A percentile compares a stretch with the other conserved stretches of the same genome.
These are phyloP conservation scores for Hydrochoerus hydrochaeris DNA, from an alignment of 2,113 vertebrate species.

Conservation along the genomic window DNA sequence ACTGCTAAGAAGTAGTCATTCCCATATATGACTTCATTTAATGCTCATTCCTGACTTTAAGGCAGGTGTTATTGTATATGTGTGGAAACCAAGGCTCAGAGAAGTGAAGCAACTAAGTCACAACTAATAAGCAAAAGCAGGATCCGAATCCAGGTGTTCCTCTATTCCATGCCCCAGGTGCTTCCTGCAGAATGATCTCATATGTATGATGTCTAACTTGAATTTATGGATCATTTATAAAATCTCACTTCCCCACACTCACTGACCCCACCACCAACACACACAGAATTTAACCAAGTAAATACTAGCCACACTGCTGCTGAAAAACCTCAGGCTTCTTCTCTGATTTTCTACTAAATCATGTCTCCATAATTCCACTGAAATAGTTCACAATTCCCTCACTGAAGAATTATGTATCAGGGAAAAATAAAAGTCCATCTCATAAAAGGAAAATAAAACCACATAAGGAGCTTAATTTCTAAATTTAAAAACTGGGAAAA, in stretches of 20 bases:
- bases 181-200: not conserved
- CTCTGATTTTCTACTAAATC: slow-evolving; percentile 21
- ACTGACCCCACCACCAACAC: not conserved
- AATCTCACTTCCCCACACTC: not conserved
- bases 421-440: not conserved
- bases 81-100: not conserved
- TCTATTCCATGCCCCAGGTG: not conserved
- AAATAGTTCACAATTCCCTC: slow-evolving; percentile 55
- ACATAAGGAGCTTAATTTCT: slow-evolving; percentile 42
- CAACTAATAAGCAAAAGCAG: not conserved
- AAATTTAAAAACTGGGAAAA: not conserved
- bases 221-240: slow-evolving; percentile 3
- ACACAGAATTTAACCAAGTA: not conserved
- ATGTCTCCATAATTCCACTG: not conserved
- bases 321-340: not conserved
- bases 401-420: not conserved
- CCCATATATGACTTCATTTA: not conserved
- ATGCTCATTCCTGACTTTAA: not conserved
- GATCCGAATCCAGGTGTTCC: not conserved
- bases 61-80: not conserved
- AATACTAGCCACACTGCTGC: not conserved
- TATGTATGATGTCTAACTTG: not conserved
- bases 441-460: slow-evolving; percentile 17
- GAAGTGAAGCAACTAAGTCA: not conserved
- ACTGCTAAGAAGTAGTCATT: not conserved